Conservation (phyloP, 2,888 invertebrate species). For the Rotaria macrura region DNA sequence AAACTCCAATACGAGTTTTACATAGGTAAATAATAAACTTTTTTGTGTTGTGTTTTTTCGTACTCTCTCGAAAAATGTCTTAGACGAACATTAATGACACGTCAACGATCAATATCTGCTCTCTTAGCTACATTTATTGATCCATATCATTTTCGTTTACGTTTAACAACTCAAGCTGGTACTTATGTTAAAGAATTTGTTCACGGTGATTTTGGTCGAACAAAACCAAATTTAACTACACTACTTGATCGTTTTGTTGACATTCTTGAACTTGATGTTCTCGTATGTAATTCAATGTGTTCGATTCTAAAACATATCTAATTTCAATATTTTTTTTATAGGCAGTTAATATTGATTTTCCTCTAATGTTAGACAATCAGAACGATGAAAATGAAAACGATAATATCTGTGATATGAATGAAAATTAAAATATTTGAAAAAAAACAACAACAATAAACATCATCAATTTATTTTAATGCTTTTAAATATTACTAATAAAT, state of each 20-base stretch:
- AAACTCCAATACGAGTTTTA: slow-evolving; percentile 77
- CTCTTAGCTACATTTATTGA: slow-evolving; percentile 46
- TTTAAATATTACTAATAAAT: no score
- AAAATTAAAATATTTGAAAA: background rate
- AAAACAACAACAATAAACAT: no score
- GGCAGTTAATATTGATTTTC: slow-evolving; percentile 66
- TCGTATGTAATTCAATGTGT: slow-evolving; percentile 45
- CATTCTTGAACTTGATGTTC: slow-evolving; percentile 82
- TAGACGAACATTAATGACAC: slow-evolving; percentile 32
- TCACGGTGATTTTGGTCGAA: slow-evolving; percentile 85
- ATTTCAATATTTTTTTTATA: slow-evolving; percentile 18
- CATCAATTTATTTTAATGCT: no score
- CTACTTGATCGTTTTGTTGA: slow-evolving; percentile 64
- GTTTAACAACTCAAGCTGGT: slow-evolving; percentile 72
- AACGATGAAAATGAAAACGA: background rate
- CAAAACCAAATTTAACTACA: slow-evolving; percentile 64
- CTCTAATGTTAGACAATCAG: slow-evolving; percentile 43
- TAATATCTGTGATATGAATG: background rate
- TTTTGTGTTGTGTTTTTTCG: no score
- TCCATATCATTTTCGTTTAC: slow-evolving; percentile 56
- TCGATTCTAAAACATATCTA: background rate
- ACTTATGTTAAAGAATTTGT: slow-evolving; percentile 95
- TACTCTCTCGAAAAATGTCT: no score
- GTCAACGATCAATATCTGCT: slow-evolving; percentile 27
- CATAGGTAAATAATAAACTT: slow-evolving; percentile 54